These are phyloP conservation scores for Pristionchus mayeri DNA, from an alignment of 2,888 invertebrate genomes.

Conservation along the genomic window DNA sequence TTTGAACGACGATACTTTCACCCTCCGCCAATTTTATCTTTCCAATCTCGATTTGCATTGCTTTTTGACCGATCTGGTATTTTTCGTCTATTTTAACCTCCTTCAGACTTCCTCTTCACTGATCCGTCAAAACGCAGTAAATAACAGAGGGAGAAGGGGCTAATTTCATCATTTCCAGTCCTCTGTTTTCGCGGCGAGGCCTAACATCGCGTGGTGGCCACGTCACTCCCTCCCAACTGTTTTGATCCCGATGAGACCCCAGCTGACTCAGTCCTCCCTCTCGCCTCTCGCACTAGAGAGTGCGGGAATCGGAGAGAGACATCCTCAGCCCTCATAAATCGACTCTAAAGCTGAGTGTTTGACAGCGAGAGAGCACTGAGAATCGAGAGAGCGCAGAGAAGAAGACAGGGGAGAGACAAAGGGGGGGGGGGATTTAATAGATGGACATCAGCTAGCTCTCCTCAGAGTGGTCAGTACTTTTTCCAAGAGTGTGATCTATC, in stretches of 20 bases:
- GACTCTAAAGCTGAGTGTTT: not conserved
- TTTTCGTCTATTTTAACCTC: too few relatives aligned
- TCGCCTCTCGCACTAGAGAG: too few relatives aligned
- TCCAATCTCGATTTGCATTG: too few relatives aligned
- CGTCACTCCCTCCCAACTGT: slow-evolving; percentile 37
- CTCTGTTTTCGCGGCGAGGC: not conserved
- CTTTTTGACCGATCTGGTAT: too few relatives aligned
- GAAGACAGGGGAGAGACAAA: too few relatives aligned
- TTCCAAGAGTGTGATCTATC: not conserved
- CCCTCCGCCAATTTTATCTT: too few relatives aligned
- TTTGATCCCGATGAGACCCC: not conserved
- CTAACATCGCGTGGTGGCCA: slow-evolving; percentile 17
- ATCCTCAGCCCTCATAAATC: not conserved
- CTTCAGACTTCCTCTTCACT: too few relatives aligned
- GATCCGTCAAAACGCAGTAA: too few relatives aligned
- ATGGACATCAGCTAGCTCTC: not conserved
- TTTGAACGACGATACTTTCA: too few relatives aligned
- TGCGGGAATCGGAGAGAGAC: not conserved
- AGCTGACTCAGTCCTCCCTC: slow-evolving; percentile 6
- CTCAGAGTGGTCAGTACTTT: too few relatives aligned
- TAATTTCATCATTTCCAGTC: not conserved
- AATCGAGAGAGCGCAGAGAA: not conserved
- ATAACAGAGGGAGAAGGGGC: too few relatives aligned
- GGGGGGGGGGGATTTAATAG: not conserved
- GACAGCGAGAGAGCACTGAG: not conserved